phyloP scores from a whole-genome alignment of 2,113 vertebrate species.

The Elgaria multicarinata region DNA sequence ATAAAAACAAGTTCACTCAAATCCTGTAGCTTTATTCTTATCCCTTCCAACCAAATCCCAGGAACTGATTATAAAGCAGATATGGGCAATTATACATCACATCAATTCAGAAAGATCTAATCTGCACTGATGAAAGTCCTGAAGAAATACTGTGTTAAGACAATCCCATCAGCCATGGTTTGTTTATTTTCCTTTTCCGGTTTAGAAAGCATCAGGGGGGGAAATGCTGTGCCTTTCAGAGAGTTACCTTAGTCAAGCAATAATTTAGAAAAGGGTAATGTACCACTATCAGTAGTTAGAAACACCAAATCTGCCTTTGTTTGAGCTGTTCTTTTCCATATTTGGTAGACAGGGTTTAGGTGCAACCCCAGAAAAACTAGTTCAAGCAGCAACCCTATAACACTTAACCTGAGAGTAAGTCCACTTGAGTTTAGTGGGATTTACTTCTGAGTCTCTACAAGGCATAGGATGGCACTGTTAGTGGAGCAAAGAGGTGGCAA shows the following conservation, averaged over 20 bases:
- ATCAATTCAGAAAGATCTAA: conserved; percentile 69
- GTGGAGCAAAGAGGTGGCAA: not conserved
- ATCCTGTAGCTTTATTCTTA: conserved; percentile 69
- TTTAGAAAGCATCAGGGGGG: conserved; percentile 29
- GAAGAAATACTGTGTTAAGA: conserved; percentile 67
- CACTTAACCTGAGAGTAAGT: no score
- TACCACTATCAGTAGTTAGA: not conserved
- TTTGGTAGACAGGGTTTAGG: not conserved
- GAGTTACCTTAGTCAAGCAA: conserved; percentile 14
- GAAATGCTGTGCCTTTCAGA: conserved; percentile 49
- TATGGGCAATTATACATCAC: conserved; percentile 62
- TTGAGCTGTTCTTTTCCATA: conserved; percentile 4
- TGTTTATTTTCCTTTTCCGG: conserved; percentile 58
- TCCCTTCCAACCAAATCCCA: conserved; percentile 59
- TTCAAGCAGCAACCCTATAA: not conserved
- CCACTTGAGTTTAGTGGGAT: no score
- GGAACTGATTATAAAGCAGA: conserved; percentile 69
- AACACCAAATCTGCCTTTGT: not conserved
- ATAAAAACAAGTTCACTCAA: conserved; percentile 67
- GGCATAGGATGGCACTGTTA: no score
- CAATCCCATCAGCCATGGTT: conserved; percentile 49
- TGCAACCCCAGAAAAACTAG: not conserved
- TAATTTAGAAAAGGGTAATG: not conserved
- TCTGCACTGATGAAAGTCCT: conserved; percentile 68
- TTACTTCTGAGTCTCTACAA: no score